Percentiles rank a stretch among this genome's conserved stretches.
phyloP scores from a whole-genome alignment of 1,140 invertebrate genomes.

The Drosophila miranda region DNA sequence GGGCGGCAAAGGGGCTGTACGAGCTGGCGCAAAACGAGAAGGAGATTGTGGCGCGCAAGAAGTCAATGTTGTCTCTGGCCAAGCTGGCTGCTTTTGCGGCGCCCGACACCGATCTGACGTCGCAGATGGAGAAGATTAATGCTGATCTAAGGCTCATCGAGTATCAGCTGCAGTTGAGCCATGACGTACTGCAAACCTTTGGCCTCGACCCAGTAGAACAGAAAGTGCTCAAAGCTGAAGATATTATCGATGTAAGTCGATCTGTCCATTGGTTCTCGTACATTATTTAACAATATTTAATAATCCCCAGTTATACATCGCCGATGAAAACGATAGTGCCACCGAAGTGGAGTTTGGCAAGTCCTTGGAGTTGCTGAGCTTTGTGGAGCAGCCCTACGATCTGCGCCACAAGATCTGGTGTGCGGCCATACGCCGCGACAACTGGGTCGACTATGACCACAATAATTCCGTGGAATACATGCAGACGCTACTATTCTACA shows the following conservation, averaged over 20 bases:
- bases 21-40: constrained; percentile 87
- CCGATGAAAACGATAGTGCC: constrained; percentile 86
- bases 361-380: constrained; percentile 88
- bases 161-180: constrained; percentile 89
- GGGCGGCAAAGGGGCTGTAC: constrained; percentile 86
- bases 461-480: constrained; percentile 86
- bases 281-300: neutral
- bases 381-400: constrained; percentile 85
- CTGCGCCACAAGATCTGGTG: constrained; percentile 90
- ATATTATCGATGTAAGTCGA: constrained; percentile 88
- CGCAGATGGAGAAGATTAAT: constrained; percentile 84
- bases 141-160: constrained; percentile 86
- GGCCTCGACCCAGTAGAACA: constrained; percentile 88
- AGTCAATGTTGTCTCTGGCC: constrained; percentile 88
- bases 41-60: constrained; percentile 88
- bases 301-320: constrained; percentile 86
- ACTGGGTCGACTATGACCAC: constrained; percentile 85
- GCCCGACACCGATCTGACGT: constrained; percentile 82
- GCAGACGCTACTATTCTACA: constrained; percentile 89
- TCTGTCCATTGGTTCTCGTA: neutral
- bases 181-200: constrained; percentile 86
- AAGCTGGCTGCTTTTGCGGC: constrained; percentile 86
- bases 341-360: constrained; percentile 91
- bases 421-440: constrained; percentile 87
- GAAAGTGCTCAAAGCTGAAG: constrained; percentile 87